Base-by-base conservation (phyloP, 2,888 invertebrate species). In the Machimus rusticus region DNA sequence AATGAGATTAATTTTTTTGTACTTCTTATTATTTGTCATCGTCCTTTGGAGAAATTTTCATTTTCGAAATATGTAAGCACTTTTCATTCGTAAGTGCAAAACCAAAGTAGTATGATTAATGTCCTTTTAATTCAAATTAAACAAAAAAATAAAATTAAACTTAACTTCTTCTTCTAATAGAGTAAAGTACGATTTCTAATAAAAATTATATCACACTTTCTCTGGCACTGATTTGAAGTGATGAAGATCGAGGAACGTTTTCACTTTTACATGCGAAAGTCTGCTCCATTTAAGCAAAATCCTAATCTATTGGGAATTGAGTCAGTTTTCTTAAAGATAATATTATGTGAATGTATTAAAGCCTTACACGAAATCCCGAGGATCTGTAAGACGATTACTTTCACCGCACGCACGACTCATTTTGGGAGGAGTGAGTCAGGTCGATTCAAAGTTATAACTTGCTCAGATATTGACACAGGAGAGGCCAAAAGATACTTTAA, bases 351-450 rank as follows among this genome's bases (percentile, higher is more conserved):
- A 79, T 79, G 51, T 79, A 79, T 79, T 46, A 79, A 79, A 51
- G 55, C 55, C 23, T 79, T 79, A 79, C 79, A 46, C 31, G 31
- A 79, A 79, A 79, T 55, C 55, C 79, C 19, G 6, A 46, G 51
- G 31, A 79, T 79, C 51, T 79, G 51, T 79, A 51, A 79, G 79
- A 31, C 31, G 79, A 79, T 79, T 79, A 79, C 51, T 79, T 79
- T 79, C 79, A 51, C 55, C 55, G 79, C 79, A 79, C 79, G 79
- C 79, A 46, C 79, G 51, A 46, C 79, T 79, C 46, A 79, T 79
- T 79, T 79, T n/a, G 28, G 79, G 6, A 23, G 51, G 51, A 28
- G 79, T 28, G 28, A 16, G 14, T 51, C n/a, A 51, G 31, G 51
- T 51, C 28, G 23, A 66, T 66, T 28, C 66, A 66, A 66, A 66